These are phyloP conservation scores for Lithodes maja DNA, from an alignment of 2,888 invertebrate species.

Conservation along the genomic window DNA sequence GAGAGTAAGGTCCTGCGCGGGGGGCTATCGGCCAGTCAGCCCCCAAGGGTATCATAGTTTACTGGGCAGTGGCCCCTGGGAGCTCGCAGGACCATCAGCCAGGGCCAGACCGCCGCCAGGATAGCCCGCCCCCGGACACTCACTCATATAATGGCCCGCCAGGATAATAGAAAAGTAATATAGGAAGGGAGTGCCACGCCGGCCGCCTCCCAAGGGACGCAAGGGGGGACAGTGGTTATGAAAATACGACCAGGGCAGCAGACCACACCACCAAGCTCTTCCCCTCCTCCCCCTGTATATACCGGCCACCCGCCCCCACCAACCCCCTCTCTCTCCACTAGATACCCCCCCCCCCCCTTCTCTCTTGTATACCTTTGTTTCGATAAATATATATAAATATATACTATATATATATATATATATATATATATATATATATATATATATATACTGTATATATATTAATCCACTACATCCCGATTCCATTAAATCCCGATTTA, in stretches of 20 bases:
- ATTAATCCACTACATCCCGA: too few relatives aligned
- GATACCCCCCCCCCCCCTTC: background rate
- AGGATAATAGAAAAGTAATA: constrained; percentile 69
- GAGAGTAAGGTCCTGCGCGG: constrained; percentile 11
- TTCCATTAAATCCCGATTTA: too few relatives aligned
- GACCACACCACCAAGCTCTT: background rate
- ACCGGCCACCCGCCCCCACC: background rate
- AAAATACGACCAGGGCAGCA: constrained; percentile 47
- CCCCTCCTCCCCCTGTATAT: background rate
- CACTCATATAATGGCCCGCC: constrained; percentile 68
- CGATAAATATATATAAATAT: too few relatives aligned
- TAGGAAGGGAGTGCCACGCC: constrained; percentile 50
- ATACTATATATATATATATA: too few relatives aligned
- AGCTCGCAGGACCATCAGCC: constrained; percentile 38
- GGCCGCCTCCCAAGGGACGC: constrained; percentile 24
- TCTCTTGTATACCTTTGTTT: background rate
- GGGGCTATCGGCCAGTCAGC: constrained; percentile 51
- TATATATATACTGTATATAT: too few relatives aligned
- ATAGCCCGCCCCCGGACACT: constrained; percentile 59
- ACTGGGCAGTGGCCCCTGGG: constrained; percentile 64
- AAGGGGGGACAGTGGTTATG: constrained; percentile 59
- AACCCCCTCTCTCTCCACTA: background rate
- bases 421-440: too few relatives aligned
- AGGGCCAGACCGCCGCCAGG: constrained; percentile 52
- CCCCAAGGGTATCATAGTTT: constrained; percentile 64